Conservation (phyloP, 2,888 invertebrate species). For the Brenthis ino region DNA sequence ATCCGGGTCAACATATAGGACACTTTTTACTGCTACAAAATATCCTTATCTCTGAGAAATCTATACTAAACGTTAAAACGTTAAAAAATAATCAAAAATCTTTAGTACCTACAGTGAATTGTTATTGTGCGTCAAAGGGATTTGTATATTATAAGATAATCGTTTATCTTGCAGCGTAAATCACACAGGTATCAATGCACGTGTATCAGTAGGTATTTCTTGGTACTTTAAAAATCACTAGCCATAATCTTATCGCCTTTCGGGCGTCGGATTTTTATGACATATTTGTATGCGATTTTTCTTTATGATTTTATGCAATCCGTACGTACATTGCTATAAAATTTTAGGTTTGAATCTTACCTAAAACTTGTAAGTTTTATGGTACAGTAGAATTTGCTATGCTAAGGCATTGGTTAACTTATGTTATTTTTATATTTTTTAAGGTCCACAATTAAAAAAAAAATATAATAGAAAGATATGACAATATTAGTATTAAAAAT, state of each 20-base stretch:
- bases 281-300: neutral
- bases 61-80: too few species aligned
- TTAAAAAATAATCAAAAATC: neutral
- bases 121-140: conserved; percentile 1
- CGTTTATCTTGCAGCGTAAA: conserved; percentile 44
- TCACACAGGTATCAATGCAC: conserved; percentile 41
- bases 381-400: too few species aligned
- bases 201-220: conserved; percentile 39
- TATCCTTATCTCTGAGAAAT: too few species aligned
- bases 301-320: neutral
- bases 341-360: too few species aligned
- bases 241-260: conserved; percentile 46
- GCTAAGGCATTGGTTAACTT: too few species aligned
- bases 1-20: too few species aligned
- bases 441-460: too few species aligned
- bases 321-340: neutral
- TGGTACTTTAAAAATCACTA: conserved; percentile 44
- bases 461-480: too few species aligned
- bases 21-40: too few species aligned
- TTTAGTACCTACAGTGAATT: neutral
- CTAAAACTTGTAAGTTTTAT: too few species aligned
- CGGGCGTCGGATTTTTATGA: conserved; percentile 19
- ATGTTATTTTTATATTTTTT: too few species aligned
- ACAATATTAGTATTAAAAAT: too few species aligned
- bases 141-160: conserved; percentile 18